These are phyloP conservation scores for Polyploca ridens DNA, from an alignment of 2,888 invertebrate species.

Conservation along the genomic window DNA sequence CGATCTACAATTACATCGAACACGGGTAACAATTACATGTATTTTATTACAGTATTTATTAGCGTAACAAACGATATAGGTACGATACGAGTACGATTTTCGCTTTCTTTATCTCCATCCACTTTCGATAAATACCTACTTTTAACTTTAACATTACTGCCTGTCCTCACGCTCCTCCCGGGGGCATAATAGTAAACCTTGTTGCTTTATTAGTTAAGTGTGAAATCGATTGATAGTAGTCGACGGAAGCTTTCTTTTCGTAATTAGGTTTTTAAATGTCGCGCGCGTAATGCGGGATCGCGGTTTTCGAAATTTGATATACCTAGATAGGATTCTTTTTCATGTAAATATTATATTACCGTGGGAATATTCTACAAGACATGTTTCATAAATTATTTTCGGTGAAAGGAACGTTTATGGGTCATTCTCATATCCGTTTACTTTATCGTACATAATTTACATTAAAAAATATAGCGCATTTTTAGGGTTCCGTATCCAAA, in stretches of 20 bases:
- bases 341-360: not conserved
- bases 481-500: no score
- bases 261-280: slow-evolving; percentile 48
- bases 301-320: not conserved
- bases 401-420: no score
- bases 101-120: slow-evolving; percentile 1
- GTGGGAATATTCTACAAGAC: not conserved
- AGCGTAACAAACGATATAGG: not conserved
- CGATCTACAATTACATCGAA: not conserved
- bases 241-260: slow-evolving; percentile 41
- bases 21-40: slow-evolving; percentile 7
- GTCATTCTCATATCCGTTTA: no score
- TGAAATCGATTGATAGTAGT: slow-evolving; percentile 28
- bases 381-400: not conserved
- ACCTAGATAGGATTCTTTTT: not conserved
- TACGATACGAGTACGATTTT: slow-evolving; percentile 2
- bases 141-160: not conserved
- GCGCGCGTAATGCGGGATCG: slow-evolving; percentile 30
- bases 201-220: slow-evolving; percentile 23
- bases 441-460: no score
- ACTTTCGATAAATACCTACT: no score
- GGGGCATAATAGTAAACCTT: slow-evolving; percentile 7
- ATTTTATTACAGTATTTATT: slow-evolving; percentile 1
- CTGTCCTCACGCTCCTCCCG: not conserved
- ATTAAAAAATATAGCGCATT: no score